Percentiles rank a stretch among this genome's conserved stretches.
These are phyloP conservation scores for Grallaria varia DNA, from an alignment of 2,113 vertebrate species.

Conservation along the genomic window DNA sequence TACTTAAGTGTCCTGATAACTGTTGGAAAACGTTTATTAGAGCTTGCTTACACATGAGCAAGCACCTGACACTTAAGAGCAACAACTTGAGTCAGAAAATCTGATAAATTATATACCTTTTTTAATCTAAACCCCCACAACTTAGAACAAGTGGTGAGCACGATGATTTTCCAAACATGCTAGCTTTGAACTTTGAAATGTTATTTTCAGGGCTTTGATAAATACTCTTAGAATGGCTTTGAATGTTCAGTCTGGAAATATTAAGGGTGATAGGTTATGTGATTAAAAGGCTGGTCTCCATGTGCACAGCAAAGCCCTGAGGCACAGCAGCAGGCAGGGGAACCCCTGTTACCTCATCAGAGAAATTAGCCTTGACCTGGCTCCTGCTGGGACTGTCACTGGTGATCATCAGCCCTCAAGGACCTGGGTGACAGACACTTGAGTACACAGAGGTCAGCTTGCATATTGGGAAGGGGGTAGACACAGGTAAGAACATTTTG, in stretches of 20 bases:
- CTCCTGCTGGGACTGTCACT: neutral
- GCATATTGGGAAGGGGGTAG: neutral
- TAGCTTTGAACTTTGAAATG: constrained; percentile 26
- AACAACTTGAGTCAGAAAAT: constrained; percentile 38
- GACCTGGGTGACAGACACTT: neutral
- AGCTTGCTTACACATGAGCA: constrained; percentile 4
- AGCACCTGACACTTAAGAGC: constrained; percentile 30
- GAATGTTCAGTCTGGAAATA: neutral
- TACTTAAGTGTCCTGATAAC: constrained; percentile 47
- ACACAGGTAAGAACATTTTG: neutral
- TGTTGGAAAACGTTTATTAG: constrained; percentile 31
- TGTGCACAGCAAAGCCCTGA: neutral
- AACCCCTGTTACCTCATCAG: fast-evolving
- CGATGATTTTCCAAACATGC: neutral
- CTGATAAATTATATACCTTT: constrained; percentile 16
- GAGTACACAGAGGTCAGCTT: neutral
- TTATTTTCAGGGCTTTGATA: constrained; percentile 13
- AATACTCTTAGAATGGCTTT: neutral
- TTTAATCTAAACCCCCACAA: neutral
- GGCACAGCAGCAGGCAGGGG: neutral
- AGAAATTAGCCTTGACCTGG: neutral
- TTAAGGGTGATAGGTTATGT: neutral
- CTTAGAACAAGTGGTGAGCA: neutral
- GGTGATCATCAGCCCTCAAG: neutral
- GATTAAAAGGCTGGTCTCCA: neutral